A percentile compares a stretch with the other conserved stretches of the same genome.
Evolutionary conservation across 2,797 vertebrate species (phyloP).

Genomic region (Myotis daubentonii): DNA sequence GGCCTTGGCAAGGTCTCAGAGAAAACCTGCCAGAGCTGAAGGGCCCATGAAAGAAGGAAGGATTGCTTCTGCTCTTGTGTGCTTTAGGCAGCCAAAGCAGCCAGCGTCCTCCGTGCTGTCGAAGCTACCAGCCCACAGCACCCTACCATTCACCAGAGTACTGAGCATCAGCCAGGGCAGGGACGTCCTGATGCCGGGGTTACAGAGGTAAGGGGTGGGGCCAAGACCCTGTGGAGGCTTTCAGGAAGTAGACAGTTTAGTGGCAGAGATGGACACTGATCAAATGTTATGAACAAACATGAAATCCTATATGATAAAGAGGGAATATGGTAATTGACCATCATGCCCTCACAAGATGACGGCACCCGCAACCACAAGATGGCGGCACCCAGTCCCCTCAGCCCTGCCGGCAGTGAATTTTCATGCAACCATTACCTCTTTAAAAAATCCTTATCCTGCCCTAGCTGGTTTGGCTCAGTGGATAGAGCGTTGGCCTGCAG

Average conservation of each 20-base stretch:
- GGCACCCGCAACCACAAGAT: no score
- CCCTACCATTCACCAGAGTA: neutral
- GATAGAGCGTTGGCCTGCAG: fast-evolving
- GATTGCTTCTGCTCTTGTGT: constrained; percentile 3
- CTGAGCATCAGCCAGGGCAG: neutral
- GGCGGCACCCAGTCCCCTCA: no score
- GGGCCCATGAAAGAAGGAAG: constrained; percentile 11
- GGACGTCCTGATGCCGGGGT: neutral
- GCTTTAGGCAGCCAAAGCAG: constrained; percentile 26
- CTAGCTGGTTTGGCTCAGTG: no score
- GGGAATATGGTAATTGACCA: no score
- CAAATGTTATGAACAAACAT: neutral
- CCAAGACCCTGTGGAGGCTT: neutral
- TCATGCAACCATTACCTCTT: no score
- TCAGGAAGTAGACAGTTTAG: neutral
- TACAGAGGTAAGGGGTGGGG: neutral
- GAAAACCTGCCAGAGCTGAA: constrained; percentile 32
- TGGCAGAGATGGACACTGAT: neutral
- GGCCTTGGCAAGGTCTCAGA: constrained; percentile 48
- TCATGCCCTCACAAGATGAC: no score
- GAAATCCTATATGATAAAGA: neutral
- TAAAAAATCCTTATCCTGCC: no score
- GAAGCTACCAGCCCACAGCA: neutral
- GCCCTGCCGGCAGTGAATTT: no score
- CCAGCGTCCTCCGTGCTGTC: neutral